Conservation (phyloP, 1,140 invertebrate genomes). For the Papilio machaon region DNA sequence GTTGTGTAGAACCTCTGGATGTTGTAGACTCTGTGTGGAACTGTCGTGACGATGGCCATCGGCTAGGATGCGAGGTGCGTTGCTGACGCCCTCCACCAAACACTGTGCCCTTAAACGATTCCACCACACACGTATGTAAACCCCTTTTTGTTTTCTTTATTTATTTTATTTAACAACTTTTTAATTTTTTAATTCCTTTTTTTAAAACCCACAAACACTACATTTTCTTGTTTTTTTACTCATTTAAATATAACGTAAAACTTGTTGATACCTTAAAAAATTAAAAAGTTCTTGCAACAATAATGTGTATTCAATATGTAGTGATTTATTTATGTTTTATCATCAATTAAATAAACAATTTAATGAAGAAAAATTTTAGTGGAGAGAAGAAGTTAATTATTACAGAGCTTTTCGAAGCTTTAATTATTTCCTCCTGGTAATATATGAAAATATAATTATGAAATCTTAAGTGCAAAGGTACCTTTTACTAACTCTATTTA, state of each 20-base stretch:
- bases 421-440: not conserved
- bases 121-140: constrained; percentile 77
- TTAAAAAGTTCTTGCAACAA: constrained; percentile 19
- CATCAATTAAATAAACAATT: not conserved
- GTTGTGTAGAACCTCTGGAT: constrained; percentile 80
- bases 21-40: constrained; percentile 78
- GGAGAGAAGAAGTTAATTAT: not conserved
- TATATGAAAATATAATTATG: not conserved
- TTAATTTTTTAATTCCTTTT: constrained; percentile 44
- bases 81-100: constrained; percentile 80
- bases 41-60: constrained; percentile 80
- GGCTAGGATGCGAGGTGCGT: constrained; percentile 81
- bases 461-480: not conserved
- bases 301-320: not conserved
- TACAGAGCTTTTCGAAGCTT: not conserved
- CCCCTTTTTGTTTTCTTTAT: constrained; percentile 56
- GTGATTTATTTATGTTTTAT: not conserved
- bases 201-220: constrained; percentile 23
- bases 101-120: constrained; percentile 79
- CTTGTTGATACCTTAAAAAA: not conserved
- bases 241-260: not conserved
- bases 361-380: not conserved
- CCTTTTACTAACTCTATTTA: not conserved
- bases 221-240: not conserved
- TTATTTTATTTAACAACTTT: constrained; percentile 43